These are phyloP conservation scores for Amorpha juglandis DNA, from an alignment of 2,888 invertebrate species.

Conservation along the genomic window DNA sequence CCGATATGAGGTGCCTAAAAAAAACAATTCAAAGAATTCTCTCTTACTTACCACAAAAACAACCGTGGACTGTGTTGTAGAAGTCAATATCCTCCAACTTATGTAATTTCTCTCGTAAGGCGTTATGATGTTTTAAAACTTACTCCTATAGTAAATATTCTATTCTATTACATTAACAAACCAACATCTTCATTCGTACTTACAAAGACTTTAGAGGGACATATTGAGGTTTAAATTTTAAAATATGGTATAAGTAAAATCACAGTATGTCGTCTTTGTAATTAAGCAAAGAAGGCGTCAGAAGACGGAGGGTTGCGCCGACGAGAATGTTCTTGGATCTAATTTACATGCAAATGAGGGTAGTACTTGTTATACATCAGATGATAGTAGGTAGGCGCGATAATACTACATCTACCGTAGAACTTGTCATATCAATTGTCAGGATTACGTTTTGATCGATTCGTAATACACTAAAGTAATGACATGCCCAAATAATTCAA, in stretches of 20 bases:
- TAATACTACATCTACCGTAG: conserved; percentile 42
- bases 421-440: conserved; percentile 42
- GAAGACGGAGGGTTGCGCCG: conserved; percentile 68
- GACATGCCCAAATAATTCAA: background rate
- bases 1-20: no score
- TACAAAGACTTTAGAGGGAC: background rate
- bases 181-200: background rate
- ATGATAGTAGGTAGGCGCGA: conserved; percentile 54
- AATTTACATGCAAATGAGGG: conserved; percentile 83
- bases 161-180: background rate
- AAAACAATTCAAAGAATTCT: no score
- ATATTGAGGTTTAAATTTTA: conserved; percentile 35
- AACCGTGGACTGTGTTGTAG: background rate
- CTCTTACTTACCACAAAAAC: no score
- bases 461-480: conserved; percentile 38
- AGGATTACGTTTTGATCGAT: conserved; percentile 52
- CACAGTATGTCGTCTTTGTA: conserved; percentile 69
- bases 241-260: conserved; percentile 41
- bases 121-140: background rate
- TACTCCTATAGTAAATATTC: background rate
- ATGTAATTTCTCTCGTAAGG: background rate
- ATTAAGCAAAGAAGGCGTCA: conserved; percentile 79
- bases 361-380: conserved; percentile 67
- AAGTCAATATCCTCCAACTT: background rate
- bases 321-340: conserved; percentile 76